phyloP scores from a whole-genome alignment of 2,888 invertebrate species.

The Spodoptera littoralis region DNA sequence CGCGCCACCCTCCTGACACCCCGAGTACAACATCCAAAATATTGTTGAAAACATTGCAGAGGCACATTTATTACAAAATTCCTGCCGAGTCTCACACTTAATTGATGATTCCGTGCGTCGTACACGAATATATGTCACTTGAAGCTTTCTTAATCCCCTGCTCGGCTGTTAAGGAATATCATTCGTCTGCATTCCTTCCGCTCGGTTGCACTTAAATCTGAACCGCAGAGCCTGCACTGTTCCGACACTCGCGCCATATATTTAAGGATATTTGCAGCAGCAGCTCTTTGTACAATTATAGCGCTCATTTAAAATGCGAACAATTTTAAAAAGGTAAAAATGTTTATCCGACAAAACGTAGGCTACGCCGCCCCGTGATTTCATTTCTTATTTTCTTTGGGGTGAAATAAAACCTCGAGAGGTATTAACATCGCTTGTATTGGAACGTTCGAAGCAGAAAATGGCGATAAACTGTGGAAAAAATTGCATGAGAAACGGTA shows the following conservation, averaged over 20 bases:
- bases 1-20: conserved; percentile 3
- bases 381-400: conserved; percentile 6
- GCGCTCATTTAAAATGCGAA: conserved; percentile 32
- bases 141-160: conserved; percentile 60
- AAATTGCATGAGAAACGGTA: conserved; percentile 8
- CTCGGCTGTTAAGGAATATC: conserved; percentile 61
- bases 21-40: conserved; percentile 33
- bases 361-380: conserved; percentile 3
- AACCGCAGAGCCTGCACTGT: conserved; percentile 56
- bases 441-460: conserved; percentile 3
- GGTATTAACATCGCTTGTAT: conserved; percentile 10
- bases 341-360: conserved; percentile 13
- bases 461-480: conserved; percentile 8
- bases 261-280: conserved; percentile 50
- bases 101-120: conserved; percentile 60
- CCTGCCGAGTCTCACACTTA: conserved; percentile 50
- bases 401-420: conserved; percentile 8
- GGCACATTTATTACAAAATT: conserved; percentile 51
- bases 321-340: conserved; percentile 9
- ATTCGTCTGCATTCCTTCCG: conserved; percentile 66
- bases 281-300: conserved; percentile 44
- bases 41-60: conserved; percentile 38
- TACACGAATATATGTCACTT: conserved; percentile 57
- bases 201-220: conserved; percentile 62
- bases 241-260: conserved; percentile 52